These are phyloP conservation scores for Mythimna lalbum DNA, from an alignment of 2,888 invertebrate genomes.

Conservation along the genomic window DNA sequence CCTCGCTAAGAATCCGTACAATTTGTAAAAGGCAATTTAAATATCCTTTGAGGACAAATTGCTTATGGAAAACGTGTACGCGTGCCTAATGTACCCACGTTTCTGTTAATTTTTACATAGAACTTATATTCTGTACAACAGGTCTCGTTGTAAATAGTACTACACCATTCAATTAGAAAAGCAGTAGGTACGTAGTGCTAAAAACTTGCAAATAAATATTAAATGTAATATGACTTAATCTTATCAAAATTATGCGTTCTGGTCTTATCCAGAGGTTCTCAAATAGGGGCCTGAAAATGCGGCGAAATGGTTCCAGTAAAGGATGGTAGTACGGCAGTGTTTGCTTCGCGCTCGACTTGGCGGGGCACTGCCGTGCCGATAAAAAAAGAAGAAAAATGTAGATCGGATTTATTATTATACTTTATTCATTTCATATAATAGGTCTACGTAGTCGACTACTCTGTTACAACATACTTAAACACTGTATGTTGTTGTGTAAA, in stretches of 20 bases:
- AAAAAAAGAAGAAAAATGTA: too few relatives aligned
- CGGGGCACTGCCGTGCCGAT: too few relatives aligned
- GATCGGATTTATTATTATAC: too few relatives aligned
- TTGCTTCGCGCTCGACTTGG: too few relatives aligned
- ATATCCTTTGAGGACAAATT: conserved; percentile 10
- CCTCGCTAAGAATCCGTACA: conserved; percentile 23
- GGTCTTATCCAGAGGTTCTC: too few relatives aligned
- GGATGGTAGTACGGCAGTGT: too few relatives aligned
- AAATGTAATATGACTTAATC: not conserved
- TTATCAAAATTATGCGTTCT: too few relatives aligned
- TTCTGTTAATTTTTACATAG: not conserved
- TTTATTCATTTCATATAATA: too few relatives aligned
- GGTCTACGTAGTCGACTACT: not conserved
- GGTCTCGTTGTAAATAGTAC: not conserved
- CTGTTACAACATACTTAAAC: too few relatives aligned
- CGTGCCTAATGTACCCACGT: not conserved
- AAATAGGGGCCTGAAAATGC: too few relatives aligned
- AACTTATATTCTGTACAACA: not conserved
- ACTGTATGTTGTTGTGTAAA: conserved; percentile 3
- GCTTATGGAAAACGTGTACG: not conserved
- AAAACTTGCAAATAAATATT: not conserved
- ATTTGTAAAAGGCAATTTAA: conserved; percentile 14
- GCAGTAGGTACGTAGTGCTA: not conserved
- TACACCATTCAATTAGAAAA: not conserved
- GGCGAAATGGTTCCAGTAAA: too few relatives aligned